Base-by-base conservation (phyloP, 2,888 invertebrate species). In the Scaptomyza caliginosa region DNA sequence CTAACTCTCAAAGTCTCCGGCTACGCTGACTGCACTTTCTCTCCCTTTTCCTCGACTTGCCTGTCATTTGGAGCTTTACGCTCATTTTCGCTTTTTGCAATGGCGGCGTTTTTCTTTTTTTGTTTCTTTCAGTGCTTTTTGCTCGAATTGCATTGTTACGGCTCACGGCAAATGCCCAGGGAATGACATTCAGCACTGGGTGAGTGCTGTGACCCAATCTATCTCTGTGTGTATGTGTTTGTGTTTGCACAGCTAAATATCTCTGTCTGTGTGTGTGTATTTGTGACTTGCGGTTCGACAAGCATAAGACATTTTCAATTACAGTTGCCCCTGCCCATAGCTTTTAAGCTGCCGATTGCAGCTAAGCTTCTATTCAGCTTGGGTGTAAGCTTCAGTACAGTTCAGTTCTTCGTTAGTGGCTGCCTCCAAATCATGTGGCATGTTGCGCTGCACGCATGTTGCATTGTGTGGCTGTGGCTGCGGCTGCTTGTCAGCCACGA, bases 271-370 rank as follows among this genome's bases (percentile, higher is more conserved):
- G 28, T 28, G 45, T 45, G 46, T 65, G 64, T 74, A 58, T 69
- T 40, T 72, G 76, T 70, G 68, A 74, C 80, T 83, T 85, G 88
- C 69, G 74, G 78, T 88, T 79, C 87, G 88, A 86, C 89, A 89
- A 87, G 83, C 89, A 77, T 82, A 86, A 89, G 89, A 89, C 90
- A 87, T 88, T 88, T 89, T 86, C 90, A 89, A 89, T 89, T 89
- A 89, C 86, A 82, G 76, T 74, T 81, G 56, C 65, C 26, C 26
- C 26, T 4, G 11, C 3, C 58, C 51, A 13, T 46, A 51, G 49
- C 52, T 34, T 17, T 34, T 45, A n/a, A 45, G 17, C 39, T 10
- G 24, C 39, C 10, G n/a, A 32, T 4, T 10, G 10, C 17, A 38
- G 19, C 19, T 38, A 17, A 42, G 19, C 36, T 32, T 30, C 39